These are phyloP conservation scores for Acipenser ruthenus DNA, from an alignment of 2,797 vertebrate species.

Conservation along the genomic window DNA sequence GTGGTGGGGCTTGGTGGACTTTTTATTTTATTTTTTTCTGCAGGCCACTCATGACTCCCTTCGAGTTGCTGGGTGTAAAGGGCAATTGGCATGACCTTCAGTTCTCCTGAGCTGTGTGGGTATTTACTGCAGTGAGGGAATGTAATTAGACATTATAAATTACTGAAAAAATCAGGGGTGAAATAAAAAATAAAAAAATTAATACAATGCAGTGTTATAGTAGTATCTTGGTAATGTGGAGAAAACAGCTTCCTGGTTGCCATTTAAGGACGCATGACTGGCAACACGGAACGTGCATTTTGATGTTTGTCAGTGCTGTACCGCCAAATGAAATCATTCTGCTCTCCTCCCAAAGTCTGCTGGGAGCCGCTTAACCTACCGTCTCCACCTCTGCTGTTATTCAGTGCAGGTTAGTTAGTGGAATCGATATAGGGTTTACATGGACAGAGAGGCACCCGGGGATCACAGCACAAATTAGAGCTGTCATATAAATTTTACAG, in stretches of 20 bases:
- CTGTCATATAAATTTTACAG: conserved; percentile 58
- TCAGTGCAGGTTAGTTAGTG: conserved; percentile 6
- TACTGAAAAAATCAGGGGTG: neutral
- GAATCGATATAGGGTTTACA: conserved; percentile 35
- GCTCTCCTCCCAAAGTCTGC: neutral
- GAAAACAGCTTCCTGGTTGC: neutral
- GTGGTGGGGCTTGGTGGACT: too few relatives aligned
- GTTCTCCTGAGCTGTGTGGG: neutral
- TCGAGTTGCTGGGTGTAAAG: too few relatives aligned
- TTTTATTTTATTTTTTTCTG: too few relatives aligned
- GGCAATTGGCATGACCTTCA: neutral
- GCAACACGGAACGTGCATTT: neutral
- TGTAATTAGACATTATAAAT: neutral
- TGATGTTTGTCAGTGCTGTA: neutral
- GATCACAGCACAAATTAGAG: conserved; percentile 56
- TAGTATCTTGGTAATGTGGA: too few relatives aligned
- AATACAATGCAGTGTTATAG: neutral
- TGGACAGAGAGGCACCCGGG: conserved; percentile 33
- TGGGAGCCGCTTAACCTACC: neutral
- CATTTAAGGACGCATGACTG: neutral
- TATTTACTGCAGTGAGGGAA: neutral
- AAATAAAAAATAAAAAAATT: conserved; percentile 6
- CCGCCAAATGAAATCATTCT: neutral
- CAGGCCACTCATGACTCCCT: too few relatives aligned
- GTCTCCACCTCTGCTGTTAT: neutral